Evolutionary conservation across 2,797 vertebrate genomes (phyloP), one percentile per base, ranked within the genome.

Genomic region (Pampus argenteus): DNA sequence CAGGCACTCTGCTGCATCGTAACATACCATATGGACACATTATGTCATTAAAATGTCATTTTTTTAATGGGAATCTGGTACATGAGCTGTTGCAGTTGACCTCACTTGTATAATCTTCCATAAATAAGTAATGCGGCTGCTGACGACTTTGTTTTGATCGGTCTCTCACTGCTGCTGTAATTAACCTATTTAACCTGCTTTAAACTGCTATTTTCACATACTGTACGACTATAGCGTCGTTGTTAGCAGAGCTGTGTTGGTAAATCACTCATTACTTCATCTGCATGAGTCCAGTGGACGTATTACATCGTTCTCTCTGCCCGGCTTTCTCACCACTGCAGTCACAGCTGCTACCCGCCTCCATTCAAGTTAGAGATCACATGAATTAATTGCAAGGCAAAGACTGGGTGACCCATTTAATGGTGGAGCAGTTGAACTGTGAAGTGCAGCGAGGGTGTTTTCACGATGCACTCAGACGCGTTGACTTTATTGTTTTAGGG

Each of bases 401-500:
- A 64, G 74, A 88, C 78, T 72, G 79, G 70, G 71, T 87, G 88
- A 90, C 83, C 89, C 82, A 88, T 84, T 91, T 87, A 81, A 84
- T 63, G 69, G 55, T 14, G 48, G 72, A 79, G 77, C 71, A 47
- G 78, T 75, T 78, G 68, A 88, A 76, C 79, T 64, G 77, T 79
- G 62, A 45, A 36, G 54, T 18, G 51, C 15, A 25, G 38, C 3
- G 1, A 31, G 29, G 14, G 14, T 17, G 69, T 36, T 45, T 3
- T 17, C 18, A 2, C 14, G 25, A 28, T 66, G 22, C 8, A 3
- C 31, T 59, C 15, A 45, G 48, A 23, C 23, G 20, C 0, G 9
- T 57, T 9, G n/a, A 14, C 25, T 61, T 56, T 14, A 22, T 40
- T 6, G 29, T 50, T 47, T 65, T 23, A 23, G 26, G 11, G 45